Base-by-base conservation (phyloP, 2,113 vertebrate genomes). In the Symphodus melops region DNA sequence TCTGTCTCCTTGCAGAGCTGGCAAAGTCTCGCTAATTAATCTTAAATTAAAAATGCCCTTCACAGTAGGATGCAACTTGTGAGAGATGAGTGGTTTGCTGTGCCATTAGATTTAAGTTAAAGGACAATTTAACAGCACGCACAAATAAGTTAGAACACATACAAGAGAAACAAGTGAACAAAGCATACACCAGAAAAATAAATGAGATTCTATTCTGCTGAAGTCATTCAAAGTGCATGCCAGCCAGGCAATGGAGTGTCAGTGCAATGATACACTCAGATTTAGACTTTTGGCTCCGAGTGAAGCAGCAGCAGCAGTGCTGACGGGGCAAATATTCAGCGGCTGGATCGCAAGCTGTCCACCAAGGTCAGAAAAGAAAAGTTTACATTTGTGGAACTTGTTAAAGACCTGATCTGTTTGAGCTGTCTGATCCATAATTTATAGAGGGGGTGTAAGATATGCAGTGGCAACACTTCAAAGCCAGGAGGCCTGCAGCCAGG, bases 381-480 rank as follows among this genome's bases (percentile, higher is more conserved):
- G 48, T 86, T 81, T 62, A 77, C 66, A 68, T 87, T 86, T 77
- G 56, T 59, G 41, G 23, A 69, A 79, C 52, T 75, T 68, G 33
- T 62, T 62, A 65, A 75, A 82, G 66, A 56, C 36, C 58, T 48
- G 61, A 79, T 83, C 39, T 83, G 65, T 68, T 54, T 48, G 53
- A 75, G 68, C 17, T 12, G 73, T 81, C 69, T 75, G 62, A 83
- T 86, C 72, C 68, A 88, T 86, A 85, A 88, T 88, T 86, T 68
- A 88, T 42, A 37, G 46, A 14, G 20, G n/a, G 33, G 20, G 23
- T 69, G 11, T 67, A 58, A 83, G 20, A 82, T 84, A 76, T 84
- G 88, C 74, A 72, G 55, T 70, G 64, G 65, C 75, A 78, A 58
- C 46, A 58, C 71, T 77, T 87, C 79, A 88, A 85, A 85, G 76